Percentiles rank a stretch among this genome's conserved stretches.
phyloP scores from a whole-genome alignment of 1,140 invertebrate genomes.

The Psix sp. region DNA sequence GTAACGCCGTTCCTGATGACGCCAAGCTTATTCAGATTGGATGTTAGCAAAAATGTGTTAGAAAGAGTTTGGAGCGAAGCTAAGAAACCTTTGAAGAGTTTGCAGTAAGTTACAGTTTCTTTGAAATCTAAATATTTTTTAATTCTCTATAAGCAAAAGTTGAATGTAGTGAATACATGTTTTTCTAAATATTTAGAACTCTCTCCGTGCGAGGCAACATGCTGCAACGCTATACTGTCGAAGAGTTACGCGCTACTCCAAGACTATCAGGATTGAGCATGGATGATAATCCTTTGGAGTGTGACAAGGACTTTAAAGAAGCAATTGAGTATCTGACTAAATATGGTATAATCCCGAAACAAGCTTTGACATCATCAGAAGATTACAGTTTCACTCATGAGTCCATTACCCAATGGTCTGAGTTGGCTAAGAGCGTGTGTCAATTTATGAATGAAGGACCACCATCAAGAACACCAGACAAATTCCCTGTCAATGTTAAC shows the following conservation, averaged over 20 bases:
- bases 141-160: no score
- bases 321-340: conserved; percentile 73
- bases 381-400: conserved; percentile 56
- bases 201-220: conserved; percentile 69
- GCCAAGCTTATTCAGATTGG: conserved; percentile 77
- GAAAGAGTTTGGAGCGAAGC: conserved; percentile 81
- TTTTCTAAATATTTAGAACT: conserved; percentile 53
- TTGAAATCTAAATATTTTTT: no score
- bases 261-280: conserved; percentile 71
- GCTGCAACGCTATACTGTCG: conserved; percentile 69
- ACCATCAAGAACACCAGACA: conserved; percentile 51
- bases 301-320: conserved; percentile 71
- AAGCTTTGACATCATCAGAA: conserved; percentile 44
- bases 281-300: conserved; percentile 72
- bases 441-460: conserved; percentile 63
- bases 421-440: conserved; percentile 69
- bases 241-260: conserved; percentile 72
- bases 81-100: conserved; percentile 60
- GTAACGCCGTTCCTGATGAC: conserved; percentile 81
- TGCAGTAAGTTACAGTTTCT: conserved; percentile 58
- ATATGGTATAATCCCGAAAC: conserved; percentile 68
- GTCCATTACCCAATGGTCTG: conserved; percentile 66
- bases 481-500: conserved; percentile 17
- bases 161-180: no score
- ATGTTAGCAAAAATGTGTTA: conserved; percentile 82